phyloP scores from a whole-genome alignment of 1,140 invertebrate genomes.

The Akabosia matsudoensis region DNA sequence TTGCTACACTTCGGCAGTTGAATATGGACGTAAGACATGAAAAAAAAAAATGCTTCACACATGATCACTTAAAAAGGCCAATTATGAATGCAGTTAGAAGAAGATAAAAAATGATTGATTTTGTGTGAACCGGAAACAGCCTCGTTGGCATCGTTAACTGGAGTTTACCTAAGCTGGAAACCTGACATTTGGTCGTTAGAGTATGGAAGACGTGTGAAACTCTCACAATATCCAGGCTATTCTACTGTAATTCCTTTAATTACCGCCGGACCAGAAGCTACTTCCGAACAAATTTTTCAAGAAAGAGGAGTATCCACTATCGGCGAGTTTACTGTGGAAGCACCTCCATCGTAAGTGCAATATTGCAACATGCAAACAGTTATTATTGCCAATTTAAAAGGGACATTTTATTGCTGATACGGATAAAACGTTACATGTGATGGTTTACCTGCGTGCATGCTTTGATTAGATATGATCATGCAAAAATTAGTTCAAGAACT shows the following conservation, averaged over 20 bases:
- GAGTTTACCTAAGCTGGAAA: constrained; percentile 34
- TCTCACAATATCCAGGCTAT: constrained; percentile 23
- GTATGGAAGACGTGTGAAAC: constrained; percentile 16
- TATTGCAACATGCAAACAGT: background rate
- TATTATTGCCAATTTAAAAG: background rate
- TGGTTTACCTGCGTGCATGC: background rate
- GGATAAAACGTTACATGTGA: background rate
- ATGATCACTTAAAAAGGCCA: too few species aligned
- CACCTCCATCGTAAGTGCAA: constrained; percentile 21
- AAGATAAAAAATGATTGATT: constrained; percentile 1
- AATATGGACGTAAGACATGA: constrained; percentile 27
- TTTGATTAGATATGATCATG: too few species aligned
- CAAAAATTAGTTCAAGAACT: constrained; percentile 13
- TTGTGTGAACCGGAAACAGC: constrained; percentile 17
- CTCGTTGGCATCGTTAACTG: constrained; percentile 35
- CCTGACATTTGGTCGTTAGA: constrained; percentile 27
- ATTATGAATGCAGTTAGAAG: too few species aligned
- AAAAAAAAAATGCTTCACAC: background rate
- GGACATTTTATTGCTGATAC: too few species aligned
- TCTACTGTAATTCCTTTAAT: constrained; percentile 30
- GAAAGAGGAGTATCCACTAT: constrained; percentile 36
- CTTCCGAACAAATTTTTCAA: constrained; percentile 37
- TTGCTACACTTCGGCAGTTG: background rate
- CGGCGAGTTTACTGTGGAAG: constrained; percentile 32
- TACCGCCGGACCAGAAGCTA: constrained; percentile 18